Evolutionary conservation across 2,888 invertebrate genomes (phyloP).

Genomic region (Chloroclysta siterata): DNA sequence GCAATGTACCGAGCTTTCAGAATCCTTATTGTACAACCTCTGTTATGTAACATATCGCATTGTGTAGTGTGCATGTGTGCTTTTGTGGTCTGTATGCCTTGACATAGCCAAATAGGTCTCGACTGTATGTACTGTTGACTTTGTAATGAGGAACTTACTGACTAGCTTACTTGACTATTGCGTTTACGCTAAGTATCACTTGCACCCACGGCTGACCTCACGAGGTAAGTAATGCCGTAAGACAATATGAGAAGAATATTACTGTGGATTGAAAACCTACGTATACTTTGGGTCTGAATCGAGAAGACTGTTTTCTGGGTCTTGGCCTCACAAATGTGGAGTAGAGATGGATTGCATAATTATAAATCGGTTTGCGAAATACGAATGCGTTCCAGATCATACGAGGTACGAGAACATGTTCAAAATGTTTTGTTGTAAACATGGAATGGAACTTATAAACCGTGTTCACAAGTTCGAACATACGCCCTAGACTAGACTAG

Average conservation of each 20-base stretch:
- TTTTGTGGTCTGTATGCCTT: conserved; percentile 19
- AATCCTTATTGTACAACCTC: conserved; percentile 10
- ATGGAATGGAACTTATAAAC: not conserved
- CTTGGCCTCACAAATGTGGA: not conserved
- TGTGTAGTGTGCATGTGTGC: conserved; percentile 11
- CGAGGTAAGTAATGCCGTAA: no score
- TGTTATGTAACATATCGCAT: conserved; percentile 11
- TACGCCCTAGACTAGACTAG: not conserved
- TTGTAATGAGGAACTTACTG: conserved; percentile 21
- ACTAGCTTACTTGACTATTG: not conserved
- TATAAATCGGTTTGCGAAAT: conserved; percentile 10
- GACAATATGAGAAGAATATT: no score
- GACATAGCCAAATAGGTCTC: conserved; percentile 31
- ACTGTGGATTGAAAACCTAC: not conserved
- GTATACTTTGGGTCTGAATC: not conserved
- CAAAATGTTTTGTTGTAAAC: no score
- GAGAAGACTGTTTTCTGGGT: not conserved
- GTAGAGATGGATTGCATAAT: conserved; percentile 1
- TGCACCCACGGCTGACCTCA: not conserved
- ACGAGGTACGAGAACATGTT: not conserved
- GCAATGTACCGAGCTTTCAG: conserved; percentile 18
- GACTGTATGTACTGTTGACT: conserved; percentile 22
- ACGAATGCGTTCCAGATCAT: conserved; percentile 4
- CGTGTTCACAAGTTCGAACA: not conserved
- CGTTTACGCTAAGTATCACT: not conserved